Evolutionary conservation across 2,797 vertebrate species (phyloP).

Genomic region (Pteronotus mesoamericanus): DNA sequence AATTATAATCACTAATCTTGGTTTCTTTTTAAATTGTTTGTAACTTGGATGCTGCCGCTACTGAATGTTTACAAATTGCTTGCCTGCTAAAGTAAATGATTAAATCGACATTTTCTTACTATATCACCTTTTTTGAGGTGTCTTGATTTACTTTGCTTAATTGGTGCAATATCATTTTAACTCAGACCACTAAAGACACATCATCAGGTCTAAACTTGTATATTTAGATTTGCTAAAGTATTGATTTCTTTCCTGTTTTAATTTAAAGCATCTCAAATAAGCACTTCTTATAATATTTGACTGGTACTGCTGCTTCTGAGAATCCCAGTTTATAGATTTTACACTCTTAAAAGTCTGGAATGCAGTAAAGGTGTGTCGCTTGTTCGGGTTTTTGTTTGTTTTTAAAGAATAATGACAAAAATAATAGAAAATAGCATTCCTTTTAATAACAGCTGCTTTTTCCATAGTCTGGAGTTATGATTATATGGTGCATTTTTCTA

Average conservation of each 20-base stretch:
- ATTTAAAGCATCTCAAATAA: constrained; percentile 40
- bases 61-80: constrained; percentile 88
- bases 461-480: background rate
- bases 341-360: background rate
- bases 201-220: background rate
- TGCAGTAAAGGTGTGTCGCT: background rate
- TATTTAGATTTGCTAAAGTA: constrained; percentile 37
- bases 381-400: background rate
- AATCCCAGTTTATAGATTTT: background rate
- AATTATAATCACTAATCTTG: constrained; percentile 81
- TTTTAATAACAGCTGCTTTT: background rate
- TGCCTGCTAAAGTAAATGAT: constrained; percentile 87
- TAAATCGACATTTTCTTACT: constrained; percentile 86
- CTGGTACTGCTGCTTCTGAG: background rate
- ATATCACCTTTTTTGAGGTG: constrained; percentile 79
- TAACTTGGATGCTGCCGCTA: constrained; percentile 87
- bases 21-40: constrained; percentile 84
- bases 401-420: background rate
- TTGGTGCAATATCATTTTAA: constrained; percentile 4
- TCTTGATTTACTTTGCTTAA: constrained; percentile 76
- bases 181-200: constrained; percentile 16
- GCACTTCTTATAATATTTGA: background rate
- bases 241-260: constrained; percentile 26
- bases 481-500: constrained; percentile 5
- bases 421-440: background rate